phyloP scores from a whole-genome alignment of 2,888 invertebrate genomes.

The Mycalesis mineus region DNA sequence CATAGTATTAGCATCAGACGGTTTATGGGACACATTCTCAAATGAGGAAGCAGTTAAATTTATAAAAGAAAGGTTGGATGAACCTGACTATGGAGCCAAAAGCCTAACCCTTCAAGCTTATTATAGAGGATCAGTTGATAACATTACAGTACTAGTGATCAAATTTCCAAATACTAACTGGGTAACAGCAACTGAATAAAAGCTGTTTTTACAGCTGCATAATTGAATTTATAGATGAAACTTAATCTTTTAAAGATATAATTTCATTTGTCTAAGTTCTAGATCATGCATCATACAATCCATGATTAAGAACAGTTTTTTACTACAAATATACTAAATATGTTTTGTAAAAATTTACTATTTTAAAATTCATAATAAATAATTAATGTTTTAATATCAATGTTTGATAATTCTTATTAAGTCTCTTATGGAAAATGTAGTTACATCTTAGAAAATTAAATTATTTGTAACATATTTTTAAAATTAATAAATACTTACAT shows the following conservation, averaged over 20 bases:
- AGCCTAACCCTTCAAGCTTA: slow-evolving; percentile 94
- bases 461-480: slow-evolving; percentile 1
- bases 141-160: slow-evolving; percentile 95
- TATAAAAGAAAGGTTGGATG: slow-evolving; percentile 89
- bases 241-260: neutral
- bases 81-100: slow-evolving; percentile 93
- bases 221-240: neutral
- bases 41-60: slow-evolving; percentile 96
- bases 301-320: neutral
- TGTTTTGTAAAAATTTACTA: slow-evolving; percentile 24
- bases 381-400: slow-evolving; percentile 9
- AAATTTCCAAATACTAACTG: slow-evolving; percentile 82
- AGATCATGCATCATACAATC: neutral
- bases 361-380: slow-evolving; percentile 15
- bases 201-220: neutral
- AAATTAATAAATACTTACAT: slow-evolving; percentile 6
- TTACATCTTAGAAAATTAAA: neutral
- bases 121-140: slow-evolving; percentile 94
- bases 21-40: slow-evolving; percentile 96
- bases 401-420: slow-evolving; percentile 13
- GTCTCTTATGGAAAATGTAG: too few species aligned
- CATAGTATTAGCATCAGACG: slow-evolving; percentile 95
- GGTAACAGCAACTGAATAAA: slow-evolving; percentile 38
- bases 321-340: slow-evolving; percentile 5
- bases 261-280: neutral